Conservation (phyloP, 2,797 vertebrate genomes). For the Gobio occitaniae region DNA sequence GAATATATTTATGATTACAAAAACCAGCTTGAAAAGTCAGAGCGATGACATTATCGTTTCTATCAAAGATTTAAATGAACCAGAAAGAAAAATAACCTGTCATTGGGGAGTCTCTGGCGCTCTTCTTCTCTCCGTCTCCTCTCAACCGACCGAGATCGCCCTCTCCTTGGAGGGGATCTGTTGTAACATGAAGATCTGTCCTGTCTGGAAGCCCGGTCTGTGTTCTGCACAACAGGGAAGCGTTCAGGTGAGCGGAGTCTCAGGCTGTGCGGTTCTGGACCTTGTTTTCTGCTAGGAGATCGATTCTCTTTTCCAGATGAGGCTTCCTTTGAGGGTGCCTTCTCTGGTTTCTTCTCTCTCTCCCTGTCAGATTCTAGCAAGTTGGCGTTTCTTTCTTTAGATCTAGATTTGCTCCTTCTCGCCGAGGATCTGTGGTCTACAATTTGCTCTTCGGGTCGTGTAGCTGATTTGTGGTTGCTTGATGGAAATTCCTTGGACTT, state of each 20-base stretch:
- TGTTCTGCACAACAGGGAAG: slow-evolving; percentile 55
- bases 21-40: not conserved
- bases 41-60: not conserved
- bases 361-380: slow-evolving; percentile 80
- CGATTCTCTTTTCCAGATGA: slow-evolving; percentile 88
- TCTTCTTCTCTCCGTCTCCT: slow-evolving; percentile 84
- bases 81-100: slow-evolving; percentile 73
- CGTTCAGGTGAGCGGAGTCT: slow-evolving; percentile 82
- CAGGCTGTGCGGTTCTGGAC: slow-evolving; percentile 80
- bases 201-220: slow-evolving; percentile 79
- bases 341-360: slow-evolving; percentile 82
- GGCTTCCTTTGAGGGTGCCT: slow-evolving; percentile 86
- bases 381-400: slow-evolving; percentile 84
- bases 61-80: not conserved
- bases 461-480: slow-evolving; percentile 74
- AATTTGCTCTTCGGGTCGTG: slow-evolving; percentile 72
- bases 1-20: not conserved
- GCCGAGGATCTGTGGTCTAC: slow-evolving; percentile 79
- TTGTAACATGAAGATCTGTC: slow-evolving; percentile 80
- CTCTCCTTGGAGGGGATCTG: slow-evolving; percentile 79
- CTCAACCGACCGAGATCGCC: slow-evolving; percentile 83
- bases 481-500: slow-evolving; percentile 78
- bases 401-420: slow-evolving; percentile 70
- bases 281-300: slow-evolving; percentile 82
- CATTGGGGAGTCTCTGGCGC: slow-evolving; percentile 81